Conservation (phyloP, 2,797 vertebrate genomes). For the Eulemur rubriventer region DNA sequence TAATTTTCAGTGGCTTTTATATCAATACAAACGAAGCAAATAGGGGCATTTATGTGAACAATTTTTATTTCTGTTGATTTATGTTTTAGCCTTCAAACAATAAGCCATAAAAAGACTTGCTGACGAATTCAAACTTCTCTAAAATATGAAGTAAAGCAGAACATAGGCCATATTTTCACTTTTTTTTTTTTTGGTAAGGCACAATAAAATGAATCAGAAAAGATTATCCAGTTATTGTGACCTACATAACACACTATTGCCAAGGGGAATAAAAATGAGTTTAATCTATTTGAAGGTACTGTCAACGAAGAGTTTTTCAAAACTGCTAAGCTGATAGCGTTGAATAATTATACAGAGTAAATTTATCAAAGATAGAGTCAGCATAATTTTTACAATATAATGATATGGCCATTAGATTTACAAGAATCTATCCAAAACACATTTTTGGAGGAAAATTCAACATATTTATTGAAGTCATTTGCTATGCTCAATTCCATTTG, state of each 20-base stretch:
- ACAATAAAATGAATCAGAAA: constrained; percentile 74
- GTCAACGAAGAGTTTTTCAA: constrained; percentile 1
- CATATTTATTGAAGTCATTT: not conserved
- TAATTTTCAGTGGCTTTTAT: not conserved
- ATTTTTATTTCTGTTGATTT: constrained; percentile 3
- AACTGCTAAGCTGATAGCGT: constrained; percentile 55
- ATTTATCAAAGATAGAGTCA: constrained; percentile 56
- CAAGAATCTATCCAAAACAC: not conserved
- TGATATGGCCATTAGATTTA: constrained; percentile 38
- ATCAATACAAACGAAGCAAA: not conserved
- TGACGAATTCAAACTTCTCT: constrained; percentile 68
- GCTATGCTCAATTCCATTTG: not conserved
- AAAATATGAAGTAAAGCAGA: constrained; percentile 69
- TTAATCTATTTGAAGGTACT: constrained; percentile 55
- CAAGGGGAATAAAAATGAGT: constrained; percentile 63
- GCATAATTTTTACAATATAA: constrained; percentile 59
- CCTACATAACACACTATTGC: constrained; percentile 38
- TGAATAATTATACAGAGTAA: constrained; percentile 61
- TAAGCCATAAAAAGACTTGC: constrained; percentile 53
- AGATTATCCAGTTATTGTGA: constrained; percentile 63
- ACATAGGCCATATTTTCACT: constrained; percentile 54
- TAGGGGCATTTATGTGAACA: not conserved
- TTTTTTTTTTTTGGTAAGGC: constrained; percentile 50
- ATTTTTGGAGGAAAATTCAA: constrained; percentile 34
- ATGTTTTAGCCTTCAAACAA: constrained; percentile 76